These are phyloP conservation scores for Brachionus koreanus DNA, from an alignment of 1,140 invertebrate species.

Conservation along the genomic window DNA sequence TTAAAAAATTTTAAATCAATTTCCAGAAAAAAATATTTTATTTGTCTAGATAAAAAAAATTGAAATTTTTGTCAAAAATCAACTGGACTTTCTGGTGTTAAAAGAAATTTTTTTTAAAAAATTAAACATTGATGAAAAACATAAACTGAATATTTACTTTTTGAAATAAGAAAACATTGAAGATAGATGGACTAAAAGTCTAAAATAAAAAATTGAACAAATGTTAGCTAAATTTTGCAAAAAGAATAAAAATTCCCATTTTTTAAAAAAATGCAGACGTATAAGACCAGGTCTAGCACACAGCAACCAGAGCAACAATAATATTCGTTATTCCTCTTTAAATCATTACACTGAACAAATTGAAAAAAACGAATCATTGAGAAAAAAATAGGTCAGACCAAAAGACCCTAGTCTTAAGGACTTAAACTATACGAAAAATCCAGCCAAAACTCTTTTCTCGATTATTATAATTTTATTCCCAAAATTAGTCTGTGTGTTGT, in stretches of 20 bases:
- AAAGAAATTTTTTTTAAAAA: too few species aligned
- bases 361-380: background rate
- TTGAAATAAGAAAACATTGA: too few species aligned
- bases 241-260: background rate
- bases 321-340: background rate
- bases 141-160: too few species aligned
- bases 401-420: background rate
- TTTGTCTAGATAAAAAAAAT: too few species aligned
- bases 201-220: background rate
- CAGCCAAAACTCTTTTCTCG: background rate
- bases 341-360: background rate
- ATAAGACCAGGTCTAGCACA: background rate
- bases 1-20: too few species aligned
- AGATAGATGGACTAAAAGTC: too few species aligned
- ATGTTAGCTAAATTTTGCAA: background rate
- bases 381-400: background rate
- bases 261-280: background rate
- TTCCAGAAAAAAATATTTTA: too few species aligned
- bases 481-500: background rate
- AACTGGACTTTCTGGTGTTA: too few species aligned
- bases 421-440: background rate
- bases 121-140: too few species aligned
- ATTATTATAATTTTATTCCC: constrained; percentile 5
- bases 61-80: too few species aligned
- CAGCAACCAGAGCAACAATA: background rate